These are phyloP conservation scores for Tiliacea aurago DNA, from an alignment of 2,888 invertebrate species.

Conservation along the genomic window DNA sequence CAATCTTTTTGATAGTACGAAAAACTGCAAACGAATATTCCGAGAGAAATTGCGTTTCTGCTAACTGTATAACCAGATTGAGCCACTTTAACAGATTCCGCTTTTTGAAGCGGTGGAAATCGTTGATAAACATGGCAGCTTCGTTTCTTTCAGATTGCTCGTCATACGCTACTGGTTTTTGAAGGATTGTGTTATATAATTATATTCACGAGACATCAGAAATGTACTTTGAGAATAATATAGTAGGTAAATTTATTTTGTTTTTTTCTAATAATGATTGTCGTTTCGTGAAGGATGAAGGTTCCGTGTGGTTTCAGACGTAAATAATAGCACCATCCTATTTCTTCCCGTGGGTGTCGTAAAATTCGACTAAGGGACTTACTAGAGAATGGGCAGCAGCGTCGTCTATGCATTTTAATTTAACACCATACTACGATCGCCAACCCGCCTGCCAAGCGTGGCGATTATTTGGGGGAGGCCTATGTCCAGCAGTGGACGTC, in stretches of 20 bases:
- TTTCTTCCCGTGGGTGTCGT: too few species aligned
- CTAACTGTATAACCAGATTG: slow-evolving; percentile 20
- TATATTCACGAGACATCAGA: neutral
- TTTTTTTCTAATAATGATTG: too few species aligned
- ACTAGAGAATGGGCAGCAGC: too few species aligned
- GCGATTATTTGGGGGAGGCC: too few species aligned
- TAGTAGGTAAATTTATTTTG: neutral
- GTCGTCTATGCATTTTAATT: too few species aligned
- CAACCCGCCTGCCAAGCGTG: too few species aligned
- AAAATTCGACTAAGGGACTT: too few species aligned
- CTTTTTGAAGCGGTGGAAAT: slow-evolving; percentile 41
- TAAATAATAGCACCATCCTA: too few species aligned
- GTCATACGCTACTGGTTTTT: slow-evolving; percentile 25
- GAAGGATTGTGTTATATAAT: neutral
- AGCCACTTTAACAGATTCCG: slow-evolving; percentile 34
- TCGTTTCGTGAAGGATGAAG: too few species aligned
- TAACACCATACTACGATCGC: too few species aligned
- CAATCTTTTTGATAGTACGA: neutral
- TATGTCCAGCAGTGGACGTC: too few species aligned
- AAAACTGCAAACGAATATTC: slow-evolving; percentile 9
- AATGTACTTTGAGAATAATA: neutral
- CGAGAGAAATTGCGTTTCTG: slow-evolving; percentile 4
- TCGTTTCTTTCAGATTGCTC: slow-evolving; percentile 26
- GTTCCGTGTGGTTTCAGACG: too few species aligned
- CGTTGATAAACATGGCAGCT: slow-evolving; percentile 35